Evolutionary conservation across 2,888 invertebrate species (phyloP).

Genomic region (Pycnomerus fuliginosus): DNA sequence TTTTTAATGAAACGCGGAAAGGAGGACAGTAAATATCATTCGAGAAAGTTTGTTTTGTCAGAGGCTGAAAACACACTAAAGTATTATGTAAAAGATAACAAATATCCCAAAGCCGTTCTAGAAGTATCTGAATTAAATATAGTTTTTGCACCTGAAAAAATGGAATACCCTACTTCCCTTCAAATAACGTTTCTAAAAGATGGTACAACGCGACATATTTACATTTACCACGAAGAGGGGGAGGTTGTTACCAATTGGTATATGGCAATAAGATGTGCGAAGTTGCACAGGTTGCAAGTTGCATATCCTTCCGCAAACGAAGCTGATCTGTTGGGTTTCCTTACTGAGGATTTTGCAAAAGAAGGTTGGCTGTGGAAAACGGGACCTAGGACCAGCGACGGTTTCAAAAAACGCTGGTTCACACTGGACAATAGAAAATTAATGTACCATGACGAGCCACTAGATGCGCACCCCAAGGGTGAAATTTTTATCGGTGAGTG

Average conservation of each 20-base stretch:
- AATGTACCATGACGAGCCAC: slow-evolving; percentile 89
- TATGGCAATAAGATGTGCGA: slow-evolving; percentile 69
- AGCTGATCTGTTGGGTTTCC: slow-evolving; percentile 67
- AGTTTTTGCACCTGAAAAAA: slow-evolving; percentile 80
- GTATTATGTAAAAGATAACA: slow-evolving; percentile 72
- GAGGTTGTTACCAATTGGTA: slow-evolving; percentile 84
- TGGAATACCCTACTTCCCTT: slow-evolving; percentile 68
- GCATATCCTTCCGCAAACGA: slow-evolving; percentile 79
- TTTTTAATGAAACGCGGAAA: slow-evolving; percentile 87
- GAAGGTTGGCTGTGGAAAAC: slow-evolving; percentile 91
- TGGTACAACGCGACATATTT: slow-evolving; percentile 83
- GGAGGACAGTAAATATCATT: slow-evolving; percentile 81
- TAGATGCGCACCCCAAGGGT: slow-evolving; percentile 87
- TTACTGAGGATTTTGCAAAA: slow-evolving; percentile 79
- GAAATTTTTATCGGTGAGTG: slow-evolving; percentile 78
- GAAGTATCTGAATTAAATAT: slow-evolving; percentile 81
- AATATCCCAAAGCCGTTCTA: slow-evolving; percentile 80
- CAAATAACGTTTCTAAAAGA: slow-evolving; percentile 85
- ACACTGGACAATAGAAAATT: slow-evolving; percentile 84
- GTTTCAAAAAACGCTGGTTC: slow-evolving; percentile 85
- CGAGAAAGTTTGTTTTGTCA: slow-evolving; percentile 78
- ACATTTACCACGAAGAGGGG: slow-evolving; percentile 82
- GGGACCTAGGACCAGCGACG: slow-evolving; percentile 78
- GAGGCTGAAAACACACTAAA: slow-evolving; percentile 80
- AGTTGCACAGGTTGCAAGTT: slow-evolving; percentile 77